phyloP scores from a whole-genome alignment of 2,113 vertebrate species.

The Varanus komodoensis region DNA sequence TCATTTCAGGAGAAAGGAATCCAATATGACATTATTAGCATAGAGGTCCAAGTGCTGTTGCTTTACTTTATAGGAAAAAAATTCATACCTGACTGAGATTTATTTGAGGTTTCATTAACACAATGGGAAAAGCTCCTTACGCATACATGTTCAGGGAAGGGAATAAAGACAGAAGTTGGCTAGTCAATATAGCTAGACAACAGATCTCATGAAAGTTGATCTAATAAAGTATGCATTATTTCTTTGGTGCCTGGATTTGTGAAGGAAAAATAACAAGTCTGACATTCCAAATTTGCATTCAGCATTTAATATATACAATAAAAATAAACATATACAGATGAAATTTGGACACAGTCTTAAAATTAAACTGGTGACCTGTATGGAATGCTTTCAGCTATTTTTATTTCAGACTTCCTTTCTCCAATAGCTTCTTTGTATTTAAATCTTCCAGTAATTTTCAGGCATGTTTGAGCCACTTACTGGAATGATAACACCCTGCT shows the following conservation, averaged over 20 bases:
- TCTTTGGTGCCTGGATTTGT: too few relatives aligned
- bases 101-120: not conserved
- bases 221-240: too few relatives aligned
- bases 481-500: slow-evolving; percentile 85
- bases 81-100: not conserved
- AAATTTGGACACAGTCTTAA: rapidly evolving
- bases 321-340: not conserved
- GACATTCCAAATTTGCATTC: not conserved
- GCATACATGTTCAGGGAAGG: not conserved
- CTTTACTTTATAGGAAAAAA: not conserved
- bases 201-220: not conserved
- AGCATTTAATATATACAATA: not conserved
- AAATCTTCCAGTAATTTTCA: slow-evolving; percentile 51
- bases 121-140: not conserved
- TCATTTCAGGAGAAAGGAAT: not conserved
- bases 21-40: not conserved
- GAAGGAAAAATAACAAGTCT: not conserved
- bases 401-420: not conserved
- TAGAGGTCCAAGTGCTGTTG: not conserved
- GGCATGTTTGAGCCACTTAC: slow-evolving; percentile 5
- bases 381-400: not conserved
- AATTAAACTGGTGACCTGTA: not conserved
- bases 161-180: not conserved
- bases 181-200: not conserved
- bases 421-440: not conserved